Base-by-base conservation (phyloP, 2,888 invertebrate genomes). In the Cloeon dipterum region DNA sequence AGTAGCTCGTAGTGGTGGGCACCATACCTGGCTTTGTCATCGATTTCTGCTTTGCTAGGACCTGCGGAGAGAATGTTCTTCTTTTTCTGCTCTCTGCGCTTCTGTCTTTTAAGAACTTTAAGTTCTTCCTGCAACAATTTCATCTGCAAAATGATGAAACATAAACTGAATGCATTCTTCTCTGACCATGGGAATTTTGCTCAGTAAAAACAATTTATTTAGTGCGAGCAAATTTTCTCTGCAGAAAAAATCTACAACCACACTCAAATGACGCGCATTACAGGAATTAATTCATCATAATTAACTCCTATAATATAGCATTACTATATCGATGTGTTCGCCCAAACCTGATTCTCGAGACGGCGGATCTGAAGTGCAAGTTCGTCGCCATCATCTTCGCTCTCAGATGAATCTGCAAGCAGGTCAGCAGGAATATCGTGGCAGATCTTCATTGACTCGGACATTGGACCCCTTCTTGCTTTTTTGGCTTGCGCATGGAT, bases 351-450 rank as follows among this genome's bases (percentile, higher is more conserved):
- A 50, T 82, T 76, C 53, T 83, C 81, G 40, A 86, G 63, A 50
- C 74, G 63, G 49, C 76, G 76, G 35, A 94, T 67, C 63, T 86
- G 83, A 47, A 78, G 77, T 51, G 81, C 88, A 46, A 88, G 66
- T 55, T 86, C 85, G 52, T 85, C 16, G 11, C 5, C 5, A 7
- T 7, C 8, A 29, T 29, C 29, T n/a, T 23, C 25, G 14, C 16
- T 16, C 11, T 5, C 5, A 13, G 29, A 29, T 14, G 29, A 29
- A 7, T 5, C n/a, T 7, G 29, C 81, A 59, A 88, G 88, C 20
- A 88, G 61, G 57, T 88, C 88, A 56, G 86, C 86, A 42, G 88
- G 63, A 52, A 88, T 86, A 64, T 88, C 86, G 60, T 85, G 85
- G 58, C 88, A 88, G 44, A 78, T 78, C 57, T 85, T 86, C 42